Percentiles rank a stretch among this genome's conserved stretches.
Evolutionary conservation across 2,113 vertebrate genomes (phyloP).

Genomic region (Vidua chalybeata): DNA sequence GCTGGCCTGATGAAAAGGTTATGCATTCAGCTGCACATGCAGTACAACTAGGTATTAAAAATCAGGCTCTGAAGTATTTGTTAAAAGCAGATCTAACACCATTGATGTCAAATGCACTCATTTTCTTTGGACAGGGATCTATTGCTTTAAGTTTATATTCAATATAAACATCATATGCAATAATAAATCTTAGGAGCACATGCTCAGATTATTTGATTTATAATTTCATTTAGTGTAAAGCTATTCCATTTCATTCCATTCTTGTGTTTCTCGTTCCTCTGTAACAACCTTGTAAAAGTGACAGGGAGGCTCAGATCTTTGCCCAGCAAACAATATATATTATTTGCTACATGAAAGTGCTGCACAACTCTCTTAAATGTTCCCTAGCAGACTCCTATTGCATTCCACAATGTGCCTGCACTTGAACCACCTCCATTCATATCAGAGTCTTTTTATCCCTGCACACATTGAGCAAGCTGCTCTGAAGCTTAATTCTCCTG

Average conservation of each 20-base stretch:
- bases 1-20: not conserved
- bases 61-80: conserved; percentile 1
- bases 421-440: conserved; percentile 81
- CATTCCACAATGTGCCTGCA: conserved; percentile 74
- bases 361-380: conserved; percentile 68
- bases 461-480: conserved; percentile 78
- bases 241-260: conserved; percentile 33
- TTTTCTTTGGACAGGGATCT: conserved; percentile 1
- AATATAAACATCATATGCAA: not conserved
- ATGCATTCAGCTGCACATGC: not conserved
- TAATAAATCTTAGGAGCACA: conserved; percentile 21
- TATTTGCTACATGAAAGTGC: conserved; percentile 73
- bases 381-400: conserved; percentile 69
- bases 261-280: conserved; percentile 33
- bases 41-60: conserved; percentile 9
- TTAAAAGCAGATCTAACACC: not conserved
- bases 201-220: conserved; percentile 44
- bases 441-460: conserved; percentile 78
- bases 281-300: conserved; percentile 68
- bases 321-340: conserved; percentile 69
- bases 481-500: conserved; percentile 78
- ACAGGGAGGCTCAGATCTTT: conserved; percentile 67
- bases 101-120: not conserved
- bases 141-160: not conserved
- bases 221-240: conserved; percentile 33